These are phyloP conservation scores for Peromyscus polionotus DNA, from an alignment of 2,113 vertebrate genomes.

Conservation along the genomic window DNA sequence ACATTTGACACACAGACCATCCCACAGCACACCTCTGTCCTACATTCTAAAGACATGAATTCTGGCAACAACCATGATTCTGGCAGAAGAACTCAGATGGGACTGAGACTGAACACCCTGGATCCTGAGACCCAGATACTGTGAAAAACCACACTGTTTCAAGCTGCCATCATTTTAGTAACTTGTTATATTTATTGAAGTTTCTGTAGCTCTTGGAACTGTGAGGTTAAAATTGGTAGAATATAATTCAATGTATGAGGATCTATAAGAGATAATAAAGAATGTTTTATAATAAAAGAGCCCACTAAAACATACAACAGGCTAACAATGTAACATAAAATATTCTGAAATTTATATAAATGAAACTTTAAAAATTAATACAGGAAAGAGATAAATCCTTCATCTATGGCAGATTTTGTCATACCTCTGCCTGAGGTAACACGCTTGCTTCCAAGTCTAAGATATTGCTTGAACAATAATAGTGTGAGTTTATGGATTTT, in stretches of 20 bases:
- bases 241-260: neutral
- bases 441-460: neutral
- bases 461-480: neutral
- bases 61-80: neutral
- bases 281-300: neutral
- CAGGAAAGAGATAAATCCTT: neutral
- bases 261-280: neutral
- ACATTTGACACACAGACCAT: too few relatives aligned
- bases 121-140: neutral
- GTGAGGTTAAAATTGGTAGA: neutral
- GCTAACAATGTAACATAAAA: neutral
- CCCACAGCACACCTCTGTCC: neutral
- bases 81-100: neutral
- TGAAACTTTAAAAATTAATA: neutral
- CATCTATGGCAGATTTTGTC: neutral
- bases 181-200: neutral
- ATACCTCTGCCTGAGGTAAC: neutral
- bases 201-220: neutral
- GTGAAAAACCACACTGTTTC: neutral
- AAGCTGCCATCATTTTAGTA: neutral
- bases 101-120: neutral
- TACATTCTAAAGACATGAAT: neutral
- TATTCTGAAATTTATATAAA: neutral
- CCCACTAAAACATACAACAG: neutral
- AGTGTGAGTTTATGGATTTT: neutral